Evolutionary conservation across 2,113 vertebrate genomes (phyloP), one percentile per base, ranked within the genome.

Genomic region (Spea bombifrons): DNA sequence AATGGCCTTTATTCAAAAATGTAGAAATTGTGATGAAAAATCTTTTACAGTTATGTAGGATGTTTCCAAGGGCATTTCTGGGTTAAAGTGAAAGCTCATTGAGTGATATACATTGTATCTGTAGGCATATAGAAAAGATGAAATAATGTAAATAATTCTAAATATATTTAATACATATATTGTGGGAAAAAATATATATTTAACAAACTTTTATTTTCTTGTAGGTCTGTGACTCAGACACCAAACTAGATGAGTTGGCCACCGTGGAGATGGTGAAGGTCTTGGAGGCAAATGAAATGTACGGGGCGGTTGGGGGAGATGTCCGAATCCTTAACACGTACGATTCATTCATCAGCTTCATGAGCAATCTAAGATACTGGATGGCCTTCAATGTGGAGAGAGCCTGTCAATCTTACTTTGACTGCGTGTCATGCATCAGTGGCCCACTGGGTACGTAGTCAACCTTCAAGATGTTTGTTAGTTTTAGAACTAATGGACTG

Each of bases 171-270:
- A 1, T 30, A 30, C 30, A 30, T 30, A 30, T 30, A 30, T 30
- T 30, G 30, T 30, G 1, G 30, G 30, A 30, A 30, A 30, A 30
- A 30, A 30, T 30, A 30, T 30, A 30, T 30, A 30, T 30, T 30
- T 30, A 30, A 30, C 30, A 30, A 30, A 30, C 30, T 30, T 30
- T 30, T 30, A 30, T 61, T 13, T 13, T 17, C 3, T 30, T 64
- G 3, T 85, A 96, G 95, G 95, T 96, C 16, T 96, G 95, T 80
- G 94, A 96, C 84, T 96, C 95, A 0, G 95, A 96, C 85, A 96
- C 94, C 0, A 94, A 94, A 84, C 83, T 96, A 86, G 95, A 96
- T 83, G 79, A 91, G 3, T 66, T 90, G 86, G 95, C 95, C 1
- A 93, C 94, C 0, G 59, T 93, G 66, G 95, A 96, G 86, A 87